These are phyloP conservation scores for Sphinx pinastri DNA, from an alignment of 2,888 invertebrate genomes.

Conservation along the genomic window DNA sequence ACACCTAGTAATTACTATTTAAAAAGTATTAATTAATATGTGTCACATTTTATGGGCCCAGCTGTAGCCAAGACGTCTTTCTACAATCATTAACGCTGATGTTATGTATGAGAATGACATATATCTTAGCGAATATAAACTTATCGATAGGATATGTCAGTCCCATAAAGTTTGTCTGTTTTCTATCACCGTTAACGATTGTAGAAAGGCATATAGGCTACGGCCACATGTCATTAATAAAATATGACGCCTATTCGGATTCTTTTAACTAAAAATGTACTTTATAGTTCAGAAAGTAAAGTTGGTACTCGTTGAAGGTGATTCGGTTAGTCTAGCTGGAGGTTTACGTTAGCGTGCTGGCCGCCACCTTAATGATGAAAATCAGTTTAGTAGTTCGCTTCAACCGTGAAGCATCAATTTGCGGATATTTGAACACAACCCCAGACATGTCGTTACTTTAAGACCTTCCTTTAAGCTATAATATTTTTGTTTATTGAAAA, in stretches of 20 bases:
- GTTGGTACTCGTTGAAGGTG: constrained; percentile 21
- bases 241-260: neutral
- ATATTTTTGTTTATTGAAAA: neutral
- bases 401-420: constrained; percentile 49
- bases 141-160: too few relatives aligned
- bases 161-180: too few relatives aligned
- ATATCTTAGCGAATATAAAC: too few relatives aligned
- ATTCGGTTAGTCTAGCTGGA: constrained; percentile 14
- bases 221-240: too few relatives aligned
- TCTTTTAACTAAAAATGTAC: neutral
- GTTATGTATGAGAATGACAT: too few relatives aligned
- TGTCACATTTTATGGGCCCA: too few relatives aligned
- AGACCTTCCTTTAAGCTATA: constrained; percentile 29
- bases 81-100: too few relatives aligned
- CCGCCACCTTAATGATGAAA: constrained; percentile 52
- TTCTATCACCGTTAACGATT: too few relatives aligned
- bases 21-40: too few relatives aligned
- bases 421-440: constrained; percentile 44
- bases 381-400: constrained; percentile 55
- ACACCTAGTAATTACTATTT: too few relatives aligned
- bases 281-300: neutral
- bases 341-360: constrained; percentile 28
- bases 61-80: too few relatives aligned
- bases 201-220: too few relatives aligned
- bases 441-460: constrained; percentile 32